Percentiles rank a stretch among this genome's conserved stretches.
Evolutionary conservation across 2,888 invertebrate genomes (phyloP).

Genomic region (Polyploca ridens): DNA sequence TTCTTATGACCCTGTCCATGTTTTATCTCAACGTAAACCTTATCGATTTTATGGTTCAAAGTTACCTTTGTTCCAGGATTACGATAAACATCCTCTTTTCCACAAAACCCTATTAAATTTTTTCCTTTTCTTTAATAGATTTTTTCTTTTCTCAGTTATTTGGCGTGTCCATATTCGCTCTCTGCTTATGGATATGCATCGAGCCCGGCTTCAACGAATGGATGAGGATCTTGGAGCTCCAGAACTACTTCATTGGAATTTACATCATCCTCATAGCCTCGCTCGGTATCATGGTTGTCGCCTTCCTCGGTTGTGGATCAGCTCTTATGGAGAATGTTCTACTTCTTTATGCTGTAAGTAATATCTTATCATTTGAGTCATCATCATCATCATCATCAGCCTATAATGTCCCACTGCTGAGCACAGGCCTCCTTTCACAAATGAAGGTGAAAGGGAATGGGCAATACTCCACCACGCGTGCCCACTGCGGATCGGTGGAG

Average conservation of each 20-base stretch:
- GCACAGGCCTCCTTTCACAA: too few species aligned
- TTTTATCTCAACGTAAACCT: conserved; percentile 33
- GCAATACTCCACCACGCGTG: too few species aligned
- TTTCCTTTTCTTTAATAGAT: background rate
- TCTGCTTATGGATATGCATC: conserved; percentile 92
- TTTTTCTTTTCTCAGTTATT: conserved; percentile 85
- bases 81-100: background rate
- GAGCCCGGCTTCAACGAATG: conserved; percentile 93
- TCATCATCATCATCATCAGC: too few species aligned
- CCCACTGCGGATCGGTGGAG: too few species aligned
- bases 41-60: conserved; percentile 34
- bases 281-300: conserved; percentile 89
- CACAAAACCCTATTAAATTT: background rate
- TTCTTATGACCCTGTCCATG: conserved; percentile 26
- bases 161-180: conserved; percentile 90
- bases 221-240: conserved; percentile 89
- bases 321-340: conserved; percentile 90
- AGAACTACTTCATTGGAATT: conserved; percentile 92
- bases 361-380: too few species aligned
- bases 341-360: conserved; percentile 89
- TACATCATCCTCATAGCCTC: conserved; percentile 91
- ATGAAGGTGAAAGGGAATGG: too few species aligned
- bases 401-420: too few species aligned
- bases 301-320: conserved; percentile 93
- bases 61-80: conserved; percentile 11